phyloP scores from a whole-genome alignment of 2,888 invertebrate species.

The Ditula angustiorana region DNA sequence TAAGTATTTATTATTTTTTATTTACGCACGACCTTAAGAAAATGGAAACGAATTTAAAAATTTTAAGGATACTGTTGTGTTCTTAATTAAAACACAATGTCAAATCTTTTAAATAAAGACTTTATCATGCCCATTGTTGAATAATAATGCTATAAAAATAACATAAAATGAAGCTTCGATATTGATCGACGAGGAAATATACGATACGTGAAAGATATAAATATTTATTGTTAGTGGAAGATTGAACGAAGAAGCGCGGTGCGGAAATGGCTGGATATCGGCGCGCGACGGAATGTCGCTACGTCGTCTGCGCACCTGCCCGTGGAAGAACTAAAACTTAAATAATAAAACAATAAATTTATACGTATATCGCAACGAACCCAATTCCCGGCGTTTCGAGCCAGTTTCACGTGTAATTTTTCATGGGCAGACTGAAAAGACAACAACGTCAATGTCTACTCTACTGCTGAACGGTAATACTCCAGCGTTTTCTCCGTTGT shows the following conservation, averaged over 20 bases:
- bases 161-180: slow-evolving; percentile 22
- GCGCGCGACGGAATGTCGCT: slow-evolving; percentile 68
- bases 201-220: slow-evolving; percentile 47
- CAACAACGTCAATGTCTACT: too few species aligned
- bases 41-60: too few species aligned
- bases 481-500: too few species aligned
- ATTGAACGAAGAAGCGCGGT: slow-evolving; percentile 50
- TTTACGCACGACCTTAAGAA: too few species aligned
- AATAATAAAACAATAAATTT: neutral
- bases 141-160: slow-evolving; percentile 28
- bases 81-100: neutral
- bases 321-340: slow-evolving; percentile 8
- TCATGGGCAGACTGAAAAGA: too few species aligned
- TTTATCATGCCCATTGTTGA: neutral
- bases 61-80: neutral
- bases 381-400: too few species aligned
- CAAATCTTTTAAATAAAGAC: neutral
- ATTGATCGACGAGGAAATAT: slow-evolving; percentile 8
- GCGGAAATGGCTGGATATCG: slow-evolving; percentile 63
- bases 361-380: too few species aligned
- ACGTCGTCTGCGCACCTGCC: slow-evolving; percentile 47
- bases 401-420: too few species aligned
- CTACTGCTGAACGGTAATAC: too few species aligned
- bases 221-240: slow-evolving; percentile 64
- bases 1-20: too few species aligned